Percentiles rank a stretch among this genome's conserved stretches.
Conservation (phyloP, 2,113 vertebrate genomes). For the Carassius auratus region DNA sequence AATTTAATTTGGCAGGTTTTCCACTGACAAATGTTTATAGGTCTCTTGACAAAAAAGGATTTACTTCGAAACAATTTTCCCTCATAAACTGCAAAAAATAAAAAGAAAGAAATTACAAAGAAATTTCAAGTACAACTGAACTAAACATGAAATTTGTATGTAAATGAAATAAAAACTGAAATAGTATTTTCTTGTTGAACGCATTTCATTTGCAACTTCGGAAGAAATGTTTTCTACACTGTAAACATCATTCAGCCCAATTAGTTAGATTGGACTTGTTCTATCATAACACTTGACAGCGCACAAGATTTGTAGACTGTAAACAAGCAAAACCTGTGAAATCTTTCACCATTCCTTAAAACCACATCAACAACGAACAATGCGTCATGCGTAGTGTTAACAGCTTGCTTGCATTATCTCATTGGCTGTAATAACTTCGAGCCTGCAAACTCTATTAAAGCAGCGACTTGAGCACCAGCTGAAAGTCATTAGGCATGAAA, state of each 20-base stretch:
- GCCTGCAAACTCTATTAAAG: conserved; percentile 81
- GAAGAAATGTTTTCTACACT: too few species aligned
- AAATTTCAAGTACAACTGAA: too few species aligned
- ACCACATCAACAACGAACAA: conserved; percentile 24
- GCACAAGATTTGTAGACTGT: neutral
- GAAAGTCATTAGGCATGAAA: conserved; percentile 88
- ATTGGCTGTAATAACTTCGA: conserved; percentile 81
- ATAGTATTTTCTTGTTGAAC: neutral
- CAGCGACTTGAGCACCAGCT: conserved; percentile 78
- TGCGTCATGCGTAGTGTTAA: conserved; percentile 55
- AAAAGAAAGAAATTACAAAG: too few species aligned
- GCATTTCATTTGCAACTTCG: too few species aligned
- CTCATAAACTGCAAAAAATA: too few species aligned
- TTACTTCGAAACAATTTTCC: too few species aligned
- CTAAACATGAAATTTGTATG: too few species aligned
- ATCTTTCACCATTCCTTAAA: conserved; percentile 30
- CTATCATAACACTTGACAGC: neutral
- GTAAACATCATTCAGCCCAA: neutral
- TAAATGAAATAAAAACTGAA: neutral
- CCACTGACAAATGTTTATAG: conserved; percentile 21
- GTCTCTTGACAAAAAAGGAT: neutral
- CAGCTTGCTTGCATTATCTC: conserved; percentile 85
- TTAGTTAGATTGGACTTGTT: neutral
- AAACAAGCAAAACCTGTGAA: conserved; percentile 30
- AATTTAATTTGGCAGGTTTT: neutral